phyloP scores from a whole-genome alignment of 2,113 vertebrate species.

The Amphiprion percula region DNA sequence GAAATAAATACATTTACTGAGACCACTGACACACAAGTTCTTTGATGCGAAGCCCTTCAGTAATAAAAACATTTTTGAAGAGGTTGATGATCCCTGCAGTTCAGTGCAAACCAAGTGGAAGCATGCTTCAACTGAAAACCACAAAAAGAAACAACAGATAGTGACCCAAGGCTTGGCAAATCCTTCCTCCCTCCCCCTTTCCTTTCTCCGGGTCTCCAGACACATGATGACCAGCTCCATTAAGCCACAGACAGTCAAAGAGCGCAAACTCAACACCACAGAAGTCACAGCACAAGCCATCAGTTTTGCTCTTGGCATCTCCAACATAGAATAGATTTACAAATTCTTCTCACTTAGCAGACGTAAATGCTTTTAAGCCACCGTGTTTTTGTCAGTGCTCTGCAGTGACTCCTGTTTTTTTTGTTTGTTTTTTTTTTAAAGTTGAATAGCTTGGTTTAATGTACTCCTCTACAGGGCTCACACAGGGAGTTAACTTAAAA shows the following conservation, averaged over 20 bases:
- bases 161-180: not conserved
- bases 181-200: conserved; percentile 23
- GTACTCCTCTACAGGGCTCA: too few relatives aligned
- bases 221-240: conserved; percentile 48
- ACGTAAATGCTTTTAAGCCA: conserved; percentile 29
- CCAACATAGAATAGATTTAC: conserved; percentile 18
- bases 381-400: conserved; percentile 14
- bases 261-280: conserved; percentile 13
- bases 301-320: conserved; percentile 17
- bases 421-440: not conserved
- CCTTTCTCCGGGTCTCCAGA: conserved; percentile 44
- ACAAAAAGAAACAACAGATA: conserved; percentile 14
- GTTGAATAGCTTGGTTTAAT: not conserved
- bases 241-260: conserved; percentile 47
- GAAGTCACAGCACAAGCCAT: conserved; percentile 22
- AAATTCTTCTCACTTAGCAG: conserved; percentile 29
- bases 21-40: conserved; percentile 4
- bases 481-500: too few relatives aligned
- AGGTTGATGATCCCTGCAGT: conserved; percentile 12
- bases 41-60: not conserved
- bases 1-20: conserved; percentile 2
- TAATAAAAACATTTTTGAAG: conserved; percentile 14
- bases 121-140: conserved; percentile 9
- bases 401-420: conserved; percentile 3
- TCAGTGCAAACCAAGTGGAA: conserved; percentile 30